Evolutionary conservation across 92 coral and sea anemone genomes (phyloP), one percentile per base, ranked within the genome.

Genomic region (Anthopleura xanthogrammica): DNA sequence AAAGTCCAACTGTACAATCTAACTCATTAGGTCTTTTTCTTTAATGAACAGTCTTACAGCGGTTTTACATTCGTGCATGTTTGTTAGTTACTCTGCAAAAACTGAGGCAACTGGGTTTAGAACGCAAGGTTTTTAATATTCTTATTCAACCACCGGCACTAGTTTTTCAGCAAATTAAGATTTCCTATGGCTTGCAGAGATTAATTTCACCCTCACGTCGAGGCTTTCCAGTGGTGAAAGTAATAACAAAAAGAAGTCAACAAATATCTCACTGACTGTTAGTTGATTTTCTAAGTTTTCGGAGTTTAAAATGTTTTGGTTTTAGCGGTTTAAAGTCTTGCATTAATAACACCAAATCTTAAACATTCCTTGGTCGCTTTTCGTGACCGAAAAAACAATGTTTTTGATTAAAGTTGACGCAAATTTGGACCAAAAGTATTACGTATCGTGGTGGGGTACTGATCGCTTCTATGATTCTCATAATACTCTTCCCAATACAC

Each of bases 371-470:
- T 62, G 70, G 70, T 68, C 41, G 41, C 14, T 36, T 68, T 68
- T 68, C 74, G 42, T 68, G 74, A 68, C 74, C 70, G 70, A 68
- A 24, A 60, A 68, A 23, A 68, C 74, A 68, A 68, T 22, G n/a
- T 7, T 43, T 68, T 68, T 68, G 42, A 68, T 68, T 68, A 68
- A 68, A 13, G 1, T 68, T 68, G 9, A 42, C 16, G 42, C 74
- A 80, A 80, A 58, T 41, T 29, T 80, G 16, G 29, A 65, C 77
- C 77, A 43, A 46, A 62, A 66, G 46, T 80, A 80, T 80, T 80
- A 43, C 76, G 76, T 46, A 62, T 55, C 52, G 41, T 46, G 52
- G 70, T 62, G 83, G 83, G 83, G 76, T 80, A 46, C 14, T 41
- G 70, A 80, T 54, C 41, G 76, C 41, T 80, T 62, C 23, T 24